phyloP scores from a whole-genome alignment of 2,888 invertebrate genomes.

The Rhaphigaster nebulosa region DNA sequence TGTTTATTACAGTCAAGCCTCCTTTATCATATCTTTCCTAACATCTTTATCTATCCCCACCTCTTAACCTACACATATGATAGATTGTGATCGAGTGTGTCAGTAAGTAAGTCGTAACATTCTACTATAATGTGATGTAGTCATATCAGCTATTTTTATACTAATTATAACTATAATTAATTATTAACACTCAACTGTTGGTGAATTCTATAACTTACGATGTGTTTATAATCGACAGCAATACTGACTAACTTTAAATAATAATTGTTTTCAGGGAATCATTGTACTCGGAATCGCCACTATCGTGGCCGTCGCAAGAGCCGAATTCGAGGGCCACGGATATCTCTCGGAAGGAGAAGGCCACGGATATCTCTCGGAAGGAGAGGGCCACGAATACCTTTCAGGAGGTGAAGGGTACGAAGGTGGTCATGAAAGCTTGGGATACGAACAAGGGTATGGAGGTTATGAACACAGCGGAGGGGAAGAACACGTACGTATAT shows the following conservation, averaged over 20 bases:
- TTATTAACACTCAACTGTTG: too few relatives aligned
- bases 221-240: too few relatives aligned
- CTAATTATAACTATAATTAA: too few relatives aligned
- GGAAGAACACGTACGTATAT: conserved; percentile 61
- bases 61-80: too few relatives aligned
- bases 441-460: conserved; percentile 39
- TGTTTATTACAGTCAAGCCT: too few relatives aligned
- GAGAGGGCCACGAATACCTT: not conserved
- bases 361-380: not conserved
- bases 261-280: not conserved
- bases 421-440: not conserved
- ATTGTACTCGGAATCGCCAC: not conserved
- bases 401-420: conserved; percentile 18
- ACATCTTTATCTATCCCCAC: too few relatives aligned
- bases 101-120: too few relatives aligned
- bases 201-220: too few relatives aligned
- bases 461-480: conserved; percentile 59
- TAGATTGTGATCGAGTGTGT: too few relatives aligned
- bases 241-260: not conserved
- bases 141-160: too few relatives aligned
- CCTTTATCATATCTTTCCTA: too few relatives aligned
- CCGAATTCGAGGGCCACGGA: not conserved
- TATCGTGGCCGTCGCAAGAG: not conserved
- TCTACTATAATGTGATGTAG: too few relatives aligned
- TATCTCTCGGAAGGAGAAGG: not conserved